Conservation (phyloP, 2,113 vertebrate species). For the Microtus oregoni region DNA sequence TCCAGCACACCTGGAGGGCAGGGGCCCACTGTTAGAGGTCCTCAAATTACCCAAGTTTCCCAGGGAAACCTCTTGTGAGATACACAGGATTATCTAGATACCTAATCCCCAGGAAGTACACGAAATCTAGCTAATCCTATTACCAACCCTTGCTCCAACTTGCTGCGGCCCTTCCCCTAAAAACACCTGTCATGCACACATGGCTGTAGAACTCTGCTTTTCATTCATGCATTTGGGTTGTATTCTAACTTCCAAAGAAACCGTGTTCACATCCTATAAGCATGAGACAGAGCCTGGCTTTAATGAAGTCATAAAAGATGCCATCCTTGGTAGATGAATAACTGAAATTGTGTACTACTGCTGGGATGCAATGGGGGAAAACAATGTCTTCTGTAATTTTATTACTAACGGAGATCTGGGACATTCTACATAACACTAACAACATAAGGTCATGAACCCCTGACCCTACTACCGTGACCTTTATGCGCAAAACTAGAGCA, state of each 20-base stretch:
- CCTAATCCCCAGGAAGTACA: background rate
- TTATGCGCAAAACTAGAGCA: background rate
- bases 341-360: background rate
- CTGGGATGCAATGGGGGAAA: background rate
- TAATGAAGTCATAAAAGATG: constrained; percentile 26
- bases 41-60: background rate
- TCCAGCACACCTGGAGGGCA: background rate
- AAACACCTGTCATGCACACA: background rate
- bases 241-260: background rate
- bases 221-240: background rate
- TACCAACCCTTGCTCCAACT: too few relatives aligned
- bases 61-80: background rate
- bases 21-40: background rate
- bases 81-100: background rate
- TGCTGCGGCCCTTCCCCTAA: background rate
- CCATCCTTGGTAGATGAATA: background rate
- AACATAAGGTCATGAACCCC: background rate
- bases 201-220: background rate
- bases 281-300: background rate
- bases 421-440: background rate
- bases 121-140: background rate
- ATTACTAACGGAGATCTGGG: background rate
- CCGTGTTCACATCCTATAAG: background rate
- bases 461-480: background rate
- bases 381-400: background rate